Percentiles rank a stretch among this genome's conserved stretches.
Conservation (phyloP, 2,113 vertebrate species). For the Corydoras sp. region DNA sequence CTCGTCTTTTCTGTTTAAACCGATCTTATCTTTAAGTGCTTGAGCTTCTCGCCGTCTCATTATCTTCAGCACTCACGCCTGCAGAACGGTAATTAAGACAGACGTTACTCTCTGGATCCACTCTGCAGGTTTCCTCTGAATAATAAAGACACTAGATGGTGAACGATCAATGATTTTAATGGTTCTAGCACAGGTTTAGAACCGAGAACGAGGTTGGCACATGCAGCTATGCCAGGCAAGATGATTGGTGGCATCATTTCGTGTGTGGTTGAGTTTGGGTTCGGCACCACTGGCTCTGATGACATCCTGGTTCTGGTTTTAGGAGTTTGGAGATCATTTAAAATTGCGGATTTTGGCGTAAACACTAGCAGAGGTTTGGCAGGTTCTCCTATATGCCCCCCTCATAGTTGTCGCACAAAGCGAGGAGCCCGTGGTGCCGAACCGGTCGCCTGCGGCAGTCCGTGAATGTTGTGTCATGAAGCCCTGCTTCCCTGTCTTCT, state of each 20-base stretch:
- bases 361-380: too few relatives aligned
- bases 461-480: conserved; percentile 48
- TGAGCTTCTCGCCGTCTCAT: conserved; percentile 22
- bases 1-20: not conserved
- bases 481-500: conserved; percentile 63
- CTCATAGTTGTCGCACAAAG: not conserved
- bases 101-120: conserved; percentile 41
- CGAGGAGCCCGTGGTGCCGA: conserved; percentile 8
- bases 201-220: too few relatives aligned
- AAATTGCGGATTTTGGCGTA: too few relatives aligned
- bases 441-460: not conserved
- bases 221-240: too few relatives aligned
- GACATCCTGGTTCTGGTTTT: not conserved
- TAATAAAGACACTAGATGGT: too few relatives aligned
- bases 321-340: too few relatives aligned
- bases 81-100: not conserved
- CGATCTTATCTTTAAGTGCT: not conserved
- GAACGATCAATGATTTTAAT: too few relatives aligned
- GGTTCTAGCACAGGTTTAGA: too few relatives aligned
- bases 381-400: too few relatives aligned
- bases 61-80: not conserved
- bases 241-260: not conserved
- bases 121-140: too few relatives aligned
- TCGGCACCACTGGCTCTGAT: conserved; percentile 27
- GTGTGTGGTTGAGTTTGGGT: conserved; percentile 15